Evolutionary conservation across 2,888 invertebrate genomes (phyloP), one percentile per base, ranked within the genome.

Genomic region (Scaptomyza polygonia): DNA sequence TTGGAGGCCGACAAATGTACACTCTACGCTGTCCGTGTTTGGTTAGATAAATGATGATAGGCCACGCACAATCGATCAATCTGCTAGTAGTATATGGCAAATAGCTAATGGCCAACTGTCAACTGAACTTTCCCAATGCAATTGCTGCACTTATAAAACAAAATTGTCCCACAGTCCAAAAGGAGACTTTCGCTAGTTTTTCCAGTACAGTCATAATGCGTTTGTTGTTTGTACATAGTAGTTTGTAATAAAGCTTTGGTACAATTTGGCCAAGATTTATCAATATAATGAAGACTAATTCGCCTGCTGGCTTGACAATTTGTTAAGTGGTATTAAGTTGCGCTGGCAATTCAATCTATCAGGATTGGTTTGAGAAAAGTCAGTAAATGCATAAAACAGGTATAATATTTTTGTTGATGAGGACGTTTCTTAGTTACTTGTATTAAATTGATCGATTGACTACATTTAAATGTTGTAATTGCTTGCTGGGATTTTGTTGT

Each of bases 211-310:
- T 0, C 11, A 34, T 34, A 34, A n/a, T 34, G 34, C 34, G 32
- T 12, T 12, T 12, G 32, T 32, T 14, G 39, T 8, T 34, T 16
- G 34, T 21, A 5, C n/a, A n/a, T 12, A 32, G 32, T 32, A 8
- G 39, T 8, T 34, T 16, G 34, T 21, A 5, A 16, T 30, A 48
- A 42, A 43, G 47, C 56, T 39, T 72, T 42, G 77, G 42, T 55
- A 55, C 45, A 36, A 8, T 49, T 72, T 80, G 55, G 56, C 65
- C 61, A 86, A 80, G 83, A 88, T 89, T 88, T 88, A 89, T 86
- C 77, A 81, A 73, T 75, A 77, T 88, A 86, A 88, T 88, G 73
- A 88, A 86, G 81, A 86, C 86, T 88, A 88, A 88, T 88, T 89
- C 81, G 79, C 70, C 54, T 81, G 68, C 67, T 65, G 74, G 75